These are phyloP conservation scores for Cyclargus thomasi DNA, from an alignment of 1,140 invertebrate genomes.

Conservation along the genomic window DNA sequence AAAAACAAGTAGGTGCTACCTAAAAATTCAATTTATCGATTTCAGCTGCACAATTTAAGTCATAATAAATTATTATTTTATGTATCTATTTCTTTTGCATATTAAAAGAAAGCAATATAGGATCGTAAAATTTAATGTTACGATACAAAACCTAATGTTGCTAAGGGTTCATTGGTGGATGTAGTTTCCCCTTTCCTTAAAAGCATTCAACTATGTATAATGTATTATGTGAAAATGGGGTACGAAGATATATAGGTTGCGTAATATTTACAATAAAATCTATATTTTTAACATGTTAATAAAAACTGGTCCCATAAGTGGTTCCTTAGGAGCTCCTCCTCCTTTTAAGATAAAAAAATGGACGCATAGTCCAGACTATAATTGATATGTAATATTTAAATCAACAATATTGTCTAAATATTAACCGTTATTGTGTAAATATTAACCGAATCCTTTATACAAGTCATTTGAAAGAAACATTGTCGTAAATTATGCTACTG, in stretches of 20 bases:
- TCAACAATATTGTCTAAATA: too few relatives aligned
- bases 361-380: not conserved
- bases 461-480: not conserved
- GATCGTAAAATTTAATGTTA: not conserved
- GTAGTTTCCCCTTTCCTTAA: not conserved
- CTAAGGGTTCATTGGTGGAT: not conserved
- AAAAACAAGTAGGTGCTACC: not conserved
- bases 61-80: not conserved
- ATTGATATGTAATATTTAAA: too few relatives aligned
- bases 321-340: too few relatives aligned
- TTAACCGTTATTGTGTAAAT: too few relatives aligned
- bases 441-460: not conserved
- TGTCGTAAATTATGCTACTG: not conserved
- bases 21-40: not conserved
- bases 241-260: not conserved
- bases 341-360: not conserved
- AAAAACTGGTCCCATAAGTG: not conserved
- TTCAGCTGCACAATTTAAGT: not conserved
- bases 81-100: not conserved
- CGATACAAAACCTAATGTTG: not conserved
- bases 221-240: not conserved
- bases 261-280: not conserved
- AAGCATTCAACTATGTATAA: not conserved
- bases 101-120: not conserved
- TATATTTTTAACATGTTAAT: not conserved